Evolutionary conservation across 2,797 vertebrate species (phyloP).

Genomic region (Okamejei kenojei): DNA sequence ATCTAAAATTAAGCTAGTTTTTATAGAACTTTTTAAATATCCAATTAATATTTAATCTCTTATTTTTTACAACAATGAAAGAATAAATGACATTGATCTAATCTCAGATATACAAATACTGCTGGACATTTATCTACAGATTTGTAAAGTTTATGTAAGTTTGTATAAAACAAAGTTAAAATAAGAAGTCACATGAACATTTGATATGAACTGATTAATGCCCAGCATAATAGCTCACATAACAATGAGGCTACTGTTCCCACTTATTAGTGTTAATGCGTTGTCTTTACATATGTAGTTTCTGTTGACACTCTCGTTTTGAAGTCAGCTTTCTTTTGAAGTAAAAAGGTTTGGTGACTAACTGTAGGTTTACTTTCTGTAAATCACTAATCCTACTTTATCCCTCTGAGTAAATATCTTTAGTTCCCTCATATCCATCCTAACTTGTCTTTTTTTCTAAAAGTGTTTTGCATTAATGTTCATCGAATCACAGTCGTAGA

Average conservation of each 20-base stretch:
- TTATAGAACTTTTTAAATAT: not conserved
- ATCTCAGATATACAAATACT: too few relatives aligned
- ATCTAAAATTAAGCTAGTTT: not conserved
- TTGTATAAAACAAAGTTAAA: not conserved
- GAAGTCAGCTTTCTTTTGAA: not conserved
- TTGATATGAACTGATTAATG: not conserved
- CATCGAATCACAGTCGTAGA: too few relatives aligned
- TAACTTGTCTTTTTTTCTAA: too few relatives aligned
- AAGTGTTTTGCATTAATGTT: too few relatives aligned
- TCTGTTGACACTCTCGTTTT: not conserved
- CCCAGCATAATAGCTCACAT: not conserved
- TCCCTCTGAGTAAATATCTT: not conserved
- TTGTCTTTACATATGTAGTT: not conserved
- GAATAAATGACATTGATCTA: too few relatives aligned
- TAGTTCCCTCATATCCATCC: not conserved
- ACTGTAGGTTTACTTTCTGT: not conserved
- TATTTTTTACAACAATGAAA: not conserved
- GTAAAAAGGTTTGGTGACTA: not conserved
- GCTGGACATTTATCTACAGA: too few relatives aligned
- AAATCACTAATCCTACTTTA: not conserved
- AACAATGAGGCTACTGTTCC: not conserved
- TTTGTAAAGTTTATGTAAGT: not conserved
- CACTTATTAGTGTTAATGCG: not conserved
- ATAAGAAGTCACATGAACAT: not conserved
- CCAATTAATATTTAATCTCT: not conserved